Evolutionary conservation across 2,797 vertebrate genomes (phyloP).

Genomic region (Enteromius viviparus): DNA sequence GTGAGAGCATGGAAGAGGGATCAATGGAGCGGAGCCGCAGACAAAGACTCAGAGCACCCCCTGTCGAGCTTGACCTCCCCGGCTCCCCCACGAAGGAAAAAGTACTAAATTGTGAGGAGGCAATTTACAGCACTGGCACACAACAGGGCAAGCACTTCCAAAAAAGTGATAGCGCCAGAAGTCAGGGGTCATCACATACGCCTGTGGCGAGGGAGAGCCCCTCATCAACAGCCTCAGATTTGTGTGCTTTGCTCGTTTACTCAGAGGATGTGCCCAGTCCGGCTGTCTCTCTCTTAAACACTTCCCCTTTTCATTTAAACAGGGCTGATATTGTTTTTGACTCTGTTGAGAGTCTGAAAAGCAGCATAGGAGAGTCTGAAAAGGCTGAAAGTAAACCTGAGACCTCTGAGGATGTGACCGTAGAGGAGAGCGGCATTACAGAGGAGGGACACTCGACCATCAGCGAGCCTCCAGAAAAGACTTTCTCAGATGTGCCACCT

Average conservation of each 20-base stretch:
- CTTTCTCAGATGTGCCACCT: constrained; percentile 51
- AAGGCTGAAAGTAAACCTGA: constrained; percentile 49
- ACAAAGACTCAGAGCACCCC: constrained; percentile 77
- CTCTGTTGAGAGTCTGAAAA: constrained; percentile 47
- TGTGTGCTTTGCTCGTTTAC: constrained; percentile 65
- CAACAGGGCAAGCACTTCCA: constrained; percentile 59
- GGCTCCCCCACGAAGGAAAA: constrained; percentile 67
- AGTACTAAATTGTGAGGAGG: constrained; percentile 66
- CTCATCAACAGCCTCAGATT: constrained; percentile 50
- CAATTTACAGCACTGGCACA: constrained; percentile 50
- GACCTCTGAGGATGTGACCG: constrained; percentile 15
- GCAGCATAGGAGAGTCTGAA: constrained; percentile 41
- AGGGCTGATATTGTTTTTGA: constrained; percentile 45
- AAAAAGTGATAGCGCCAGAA: constrained; percentile 55
- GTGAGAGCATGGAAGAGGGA: constrained; percentile 79
- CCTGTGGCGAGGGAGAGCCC: constrained; percentile 55
- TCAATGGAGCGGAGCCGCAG: constrained; percentile 67
- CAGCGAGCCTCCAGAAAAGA: constrained; percentile 41
- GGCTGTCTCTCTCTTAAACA: constrained; percentile 43
- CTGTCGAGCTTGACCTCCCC: constrained; percentile 66
- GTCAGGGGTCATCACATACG: constrained; percentile 63
- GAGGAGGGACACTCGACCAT: constrained; percentile 50
- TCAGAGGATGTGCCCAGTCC: constrained; percentile 58
- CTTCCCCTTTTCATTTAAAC: constrained; percentile 39
- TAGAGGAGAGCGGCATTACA: background rate